Conservation (phyloP, 2,888 invertebrate genomes). For the Andrena haemorrhoa region DNA sequence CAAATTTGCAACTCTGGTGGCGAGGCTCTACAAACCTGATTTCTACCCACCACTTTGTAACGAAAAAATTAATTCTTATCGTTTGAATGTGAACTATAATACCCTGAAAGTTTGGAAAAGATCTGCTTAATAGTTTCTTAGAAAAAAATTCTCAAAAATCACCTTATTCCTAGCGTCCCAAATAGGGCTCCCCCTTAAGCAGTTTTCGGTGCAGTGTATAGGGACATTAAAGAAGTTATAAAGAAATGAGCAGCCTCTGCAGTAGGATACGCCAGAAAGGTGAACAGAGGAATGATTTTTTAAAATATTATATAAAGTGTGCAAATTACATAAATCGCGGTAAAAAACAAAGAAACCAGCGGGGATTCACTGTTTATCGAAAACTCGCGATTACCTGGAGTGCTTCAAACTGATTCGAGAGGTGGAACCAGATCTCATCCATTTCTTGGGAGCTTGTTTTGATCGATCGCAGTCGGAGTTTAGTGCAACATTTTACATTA, state of each 20-base stretch:
- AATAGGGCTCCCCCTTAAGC: no score
- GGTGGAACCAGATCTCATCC: constrained; percentile 82
- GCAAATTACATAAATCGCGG: constrained; percentile 19
- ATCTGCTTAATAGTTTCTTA: no score
- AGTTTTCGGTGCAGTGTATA: background rate
- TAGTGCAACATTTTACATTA: constrained; percentile 47
- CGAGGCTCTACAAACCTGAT: no score
- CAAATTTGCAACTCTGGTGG: no score
- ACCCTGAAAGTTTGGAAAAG: no score
- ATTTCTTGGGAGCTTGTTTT: constrained; percentile 67
- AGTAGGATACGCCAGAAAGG: background rate
- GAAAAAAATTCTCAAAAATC: no score
- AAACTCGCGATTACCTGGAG: constrained; percentile 79
- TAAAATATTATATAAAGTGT: background rate
- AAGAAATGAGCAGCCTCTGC: no score
- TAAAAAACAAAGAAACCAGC: background rate
- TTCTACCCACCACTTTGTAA: no score
- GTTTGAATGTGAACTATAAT: no score
- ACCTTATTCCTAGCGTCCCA: no score
- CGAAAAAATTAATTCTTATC: no score
- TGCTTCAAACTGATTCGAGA: constrained; percentile 80
- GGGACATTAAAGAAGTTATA: background rate
- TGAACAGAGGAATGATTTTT: background rate
- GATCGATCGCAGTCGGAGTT: background rate
- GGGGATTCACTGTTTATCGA: background rate